phyloP scores from a whole-genome alignment of 2,888 invertebrate genomes.

The Eurytoma adleriae region DNA sequence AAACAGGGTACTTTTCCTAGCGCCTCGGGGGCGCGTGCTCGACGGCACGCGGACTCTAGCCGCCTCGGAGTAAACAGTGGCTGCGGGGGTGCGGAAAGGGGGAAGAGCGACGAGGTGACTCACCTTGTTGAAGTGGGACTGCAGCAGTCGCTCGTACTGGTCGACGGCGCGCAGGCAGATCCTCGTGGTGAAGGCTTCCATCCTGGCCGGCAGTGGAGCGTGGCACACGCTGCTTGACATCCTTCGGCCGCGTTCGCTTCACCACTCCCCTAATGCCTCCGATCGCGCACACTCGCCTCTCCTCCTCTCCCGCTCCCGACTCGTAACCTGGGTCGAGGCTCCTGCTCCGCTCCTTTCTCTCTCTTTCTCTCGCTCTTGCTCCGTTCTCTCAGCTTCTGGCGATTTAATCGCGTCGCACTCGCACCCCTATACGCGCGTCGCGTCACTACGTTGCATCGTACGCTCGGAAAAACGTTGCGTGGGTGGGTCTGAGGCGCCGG shows the following conservation, averaged over 20 bases:
- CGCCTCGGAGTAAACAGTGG: too few relatives aligned
- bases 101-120: slow-evolving; percentile 12
- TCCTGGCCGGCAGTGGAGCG: slow-evolving; percentile 72
- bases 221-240: slow-evolving; percentile 75
- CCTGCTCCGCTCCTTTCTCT: not conserved
- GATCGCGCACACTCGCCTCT: not conserved
- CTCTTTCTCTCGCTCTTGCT: not conserved
- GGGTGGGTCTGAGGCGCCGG: not conserved
- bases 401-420: not conserved
- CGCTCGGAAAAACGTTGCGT: not conserved
- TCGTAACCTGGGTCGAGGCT: not conserved
- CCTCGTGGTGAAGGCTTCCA: slow-evolving; percentile 77
- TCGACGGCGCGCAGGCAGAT: slow-evolving; percentile 80
- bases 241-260: not conserved
- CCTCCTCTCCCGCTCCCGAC: not conserved
- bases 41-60: too few relatives aligned
- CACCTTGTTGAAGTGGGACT: slow-evolving; percentile 78
- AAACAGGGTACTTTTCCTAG: too few relatives aligned
- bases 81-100: too few relatives aligned
- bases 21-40: too few relatives aligned
- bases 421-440: not conserved
- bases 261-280: not conserved
- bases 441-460: not conserved
- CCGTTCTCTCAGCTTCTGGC: not conserved
- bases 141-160: slow-evolving; percentile 81